Base-by-base conservation (phyloP, 2,888 invertebrate species). In the Hydroisotoma schaefferi region DNA sequence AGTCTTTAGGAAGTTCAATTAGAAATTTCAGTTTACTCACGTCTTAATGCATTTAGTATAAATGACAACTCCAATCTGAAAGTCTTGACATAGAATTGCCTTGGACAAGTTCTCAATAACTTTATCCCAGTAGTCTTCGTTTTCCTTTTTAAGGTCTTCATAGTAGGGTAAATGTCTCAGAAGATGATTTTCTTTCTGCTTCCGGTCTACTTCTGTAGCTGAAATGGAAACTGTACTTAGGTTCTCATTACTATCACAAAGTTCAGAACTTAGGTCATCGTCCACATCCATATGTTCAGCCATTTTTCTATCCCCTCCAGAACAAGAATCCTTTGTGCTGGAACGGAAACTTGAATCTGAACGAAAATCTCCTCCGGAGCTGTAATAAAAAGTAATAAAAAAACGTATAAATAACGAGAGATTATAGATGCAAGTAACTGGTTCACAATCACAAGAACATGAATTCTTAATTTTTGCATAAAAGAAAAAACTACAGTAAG, bases 151-250 rank as follows among this genome's bases (percentile, higher is more conserved):
- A 8, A 72, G 56, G 33, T 58, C 59, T 12, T 62, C 55, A 43
- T 63, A 57, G 49, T 72, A 72, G 0, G 72, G 72, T 4, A 72
- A 54, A 15, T 69, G 55, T 40, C 68, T 61, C 8, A 72, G 54
- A 28, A 68, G 57, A 15, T 55, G 62, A 48, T 65, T 67, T 57
- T 62, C 61, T 51, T 70, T 71, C 46, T 72, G 72, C 52, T 59
- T 69, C 52, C 62, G 64, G 10, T 44, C 46, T 25, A n/a, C 28
- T 26, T 33, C 26, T 37, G 29, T 64, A 52, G 20, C 28, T 18
- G 3, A 38, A 40, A 25, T 33, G n/a, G n/a, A n/a, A n/a, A n/a
- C n/a, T n/a, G n/a, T n/a, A n/a, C n/a, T n/a, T n/a, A n/a, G n/a
- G 5, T 38, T 38, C 15, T 20, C 51, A 33, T 43, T 46, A 1